Evolutionary conservation across 2,888 invertebrate species (phyloP).

Genomic region (Macaria liturata): DNA sequence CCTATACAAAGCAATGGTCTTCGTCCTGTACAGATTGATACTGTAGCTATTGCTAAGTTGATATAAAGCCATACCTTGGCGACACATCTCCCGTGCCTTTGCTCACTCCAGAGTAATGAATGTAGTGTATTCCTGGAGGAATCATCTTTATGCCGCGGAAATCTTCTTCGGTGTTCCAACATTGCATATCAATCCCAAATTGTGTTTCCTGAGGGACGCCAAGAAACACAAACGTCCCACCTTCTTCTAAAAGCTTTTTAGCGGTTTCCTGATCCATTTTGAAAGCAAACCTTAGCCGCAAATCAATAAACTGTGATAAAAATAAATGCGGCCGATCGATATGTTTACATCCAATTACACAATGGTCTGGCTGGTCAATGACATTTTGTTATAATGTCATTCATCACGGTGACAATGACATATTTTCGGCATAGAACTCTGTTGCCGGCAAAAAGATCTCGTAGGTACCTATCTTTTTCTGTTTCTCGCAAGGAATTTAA

Average conservation of each 20-base stretch:
- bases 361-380: too few relatives aligned
- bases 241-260: constrained; percentile 88
- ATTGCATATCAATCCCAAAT: constrained; percentile 95
- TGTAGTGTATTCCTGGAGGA: constrained; percentile 96
- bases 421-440: too few relatives aligned
- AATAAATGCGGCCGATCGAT: constrained; percentile 33
- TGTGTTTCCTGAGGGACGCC: constrained; percentile 95
- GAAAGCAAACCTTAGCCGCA: constrained; percentile 27
- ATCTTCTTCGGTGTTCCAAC: constrained; percentile 94
- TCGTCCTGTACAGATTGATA: too few relatives aligned
- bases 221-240: constrained; percentile 92
- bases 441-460: too few relatives aligned
- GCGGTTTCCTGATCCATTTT: constrained; percentile 91
- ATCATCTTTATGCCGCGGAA: constrained; percentile 99
- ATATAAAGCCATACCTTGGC: constrained; percentile 76
- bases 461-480: too few relatives aligned
- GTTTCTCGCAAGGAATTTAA: too few relatives aligned
- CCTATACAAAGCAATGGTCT: too few relatives aligned
- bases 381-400: constrained; percentile 15
- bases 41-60: too few relatives aligned
- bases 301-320: constrained; percentile 51
- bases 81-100: constrained; percentile 85
- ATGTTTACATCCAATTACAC: constrained; percentile 55
- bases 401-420: too few relatives aligned
- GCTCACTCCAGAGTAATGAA: constrained; percentile 92